Base-by-base conservation (phyloP, 2,113 vertebrate genomes). In the Leucopsar rothschildi region DNA sequence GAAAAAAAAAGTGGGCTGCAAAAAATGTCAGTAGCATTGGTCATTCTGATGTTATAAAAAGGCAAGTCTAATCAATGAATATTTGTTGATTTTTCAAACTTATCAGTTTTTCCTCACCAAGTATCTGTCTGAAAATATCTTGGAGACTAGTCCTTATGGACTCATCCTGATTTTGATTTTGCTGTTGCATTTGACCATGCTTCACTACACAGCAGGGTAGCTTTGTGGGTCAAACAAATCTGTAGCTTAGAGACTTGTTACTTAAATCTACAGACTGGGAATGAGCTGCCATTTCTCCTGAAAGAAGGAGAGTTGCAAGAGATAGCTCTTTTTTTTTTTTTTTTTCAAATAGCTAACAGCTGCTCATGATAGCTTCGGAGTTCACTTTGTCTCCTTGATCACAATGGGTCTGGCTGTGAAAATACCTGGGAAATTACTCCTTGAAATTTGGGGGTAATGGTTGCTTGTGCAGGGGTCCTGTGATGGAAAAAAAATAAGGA, bases 341-440 rank as follows among this genome's bases (percentile, higher is more conserved):
- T 50, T 50, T 45, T 24, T 16, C 5, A 5, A 5, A 12, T 25
- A 44, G 21, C 28, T 55, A 39, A 24, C 0, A 7, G 24, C 68
- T 75, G 42, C 39, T 56, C 15, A 2, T 77, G 52, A 55, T 33
- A 27, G 45, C 57, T 82, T 66, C 15, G 12, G 55, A 88, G 63
- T 55, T 66, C 13, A 2, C n/a, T 94, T 72, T 77, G 45, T 85
- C 70, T 63, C 55, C 47, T 90, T 42, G 68, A 23, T 72, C 75
- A 70, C 50, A 57, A 35, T 5, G 6, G n/a, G 25, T 12, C 68
- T 55, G 29, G 21, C 40, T 70, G 69, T 63, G 73, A 92, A 92
- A 94, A 75, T 61, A 75, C 24, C 47, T 84, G n/a, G 29, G 70
- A 93, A 92, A 76, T 85, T 47, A 12, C 50, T 61, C 37, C 31